phyloP scores from a whole-genome alignment of 2,888 invertebrate genomes.

The Aleiodes testaceus region DNA sequence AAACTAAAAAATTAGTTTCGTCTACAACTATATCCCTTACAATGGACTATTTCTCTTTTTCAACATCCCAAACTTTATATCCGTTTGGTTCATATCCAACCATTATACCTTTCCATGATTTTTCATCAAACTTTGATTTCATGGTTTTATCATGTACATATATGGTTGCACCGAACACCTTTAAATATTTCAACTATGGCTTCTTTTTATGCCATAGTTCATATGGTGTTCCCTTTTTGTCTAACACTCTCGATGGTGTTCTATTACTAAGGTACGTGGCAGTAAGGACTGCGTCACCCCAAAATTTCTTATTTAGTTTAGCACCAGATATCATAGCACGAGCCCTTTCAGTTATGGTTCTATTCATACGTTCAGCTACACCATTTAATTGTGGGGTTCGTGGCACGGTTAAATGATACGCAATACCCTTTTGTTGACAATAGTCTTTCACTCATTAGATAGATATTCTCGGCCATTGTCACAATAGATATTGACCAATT shows the following conservation, averaged over 20 bases:
- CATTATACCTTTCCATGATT: conserved; percentile 43
- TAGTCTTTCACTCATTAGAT: conserved; percentile 8
- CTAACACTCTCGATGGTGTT: conserved; percentile 35
- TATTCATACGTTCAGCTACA: neutral
- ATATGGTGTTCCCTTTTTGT: conserved; percentile 34
- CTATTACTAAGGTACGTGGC: conserved; percentile 45
- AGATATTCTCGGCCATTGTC: conserved; percentile 50
- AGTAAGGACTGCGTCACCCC: conserved; percentile 35
- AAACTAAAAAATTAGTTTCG: no score
- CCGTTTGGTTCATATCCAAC: conserved; percentile 46
- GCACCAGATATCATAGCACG: no score
- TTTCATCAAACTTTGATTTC: conserved; percentile 44
- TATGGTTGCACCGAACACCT: conserved; percentile 45
- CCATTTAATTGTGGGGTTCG: conserved; percentile 1
- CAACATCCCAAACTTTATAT: conserved; percentile 43
- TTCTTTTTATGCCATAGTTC: conserved; percentile 45
- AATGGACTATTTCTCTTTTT: conserved; percentile 32
- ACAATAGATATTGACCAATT: conserved; percentile 41
- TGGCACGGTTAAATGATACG: neutral
- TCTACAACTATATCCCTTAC: conserved; percentile 11
- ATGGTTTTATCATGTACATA: conserved; percentile 45
- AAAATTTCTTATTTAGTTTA: neutral
- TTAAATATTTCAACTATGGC: conserved; percentile 35
- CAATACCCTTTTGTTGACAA: no score
- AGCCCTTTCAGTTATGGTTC: neutral